Percentiles rank a stretch among this genome's conserved stretches.
Conservation (phyloP, 2,888 invertebrate species). For the Cancer borealis region DNA sequence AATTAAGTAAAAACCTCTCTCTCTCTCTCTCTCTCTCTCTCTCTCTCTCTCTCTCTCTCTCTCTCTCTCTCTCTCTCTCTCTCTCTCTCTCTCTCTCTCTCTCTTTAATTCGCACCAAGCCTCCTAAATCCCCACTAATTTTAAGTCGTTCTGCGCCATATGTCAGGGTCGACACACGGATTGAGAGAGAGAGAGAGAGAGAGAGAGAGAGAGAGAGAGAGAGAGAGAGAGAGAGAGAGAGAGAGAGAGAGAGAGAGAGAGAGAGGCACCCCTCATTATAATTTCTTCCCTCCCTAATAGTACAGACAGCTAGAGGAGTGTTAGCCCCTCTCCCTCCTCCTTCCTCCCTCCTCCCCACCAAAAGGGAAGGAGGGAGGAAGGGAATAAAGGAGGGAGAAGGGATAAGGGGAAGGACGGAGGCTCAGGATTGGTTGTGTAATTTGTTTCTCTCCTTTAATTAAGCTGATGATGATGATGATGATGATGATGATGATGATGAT, state of each 20-base stretch:
- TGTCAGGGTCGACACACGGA: slow-evolving; percentile 36
- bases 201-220: slow-evolving; percentile 46
- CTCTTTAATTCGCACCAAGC: slow-evolving; percentile 44
- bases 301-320: background rate
- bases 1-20: background rate
- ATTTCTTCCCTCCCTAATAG: background rate
- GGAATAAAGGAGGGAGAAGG: background rate
- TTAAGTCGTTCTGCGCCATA: slow-evolving; percentile 44
- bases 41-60: slow-evolving; percentile 50
- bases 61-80: slow-evolving; percentile 55
- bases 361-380: background rate
- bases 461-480: background rate
- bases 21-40: too few species aligned
- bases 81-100: slow-evolving; percentile 57
- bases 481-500: background rate
- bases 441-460: background rate
- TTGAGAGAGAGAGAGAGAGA: slow-evolving; percentile 39
- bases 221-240: slow-evolving; percentile 37
- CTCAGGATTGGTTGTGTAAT: background rate
- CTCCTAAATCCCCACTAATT: slow-evolving; percentile 34
- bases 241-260: slow-evolving; percentile 35
- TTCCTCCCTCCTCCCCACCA: background rate
- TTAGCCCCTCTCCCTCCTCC: background rate
- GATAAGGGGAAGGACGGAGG: background rate
- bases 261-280: background rate